Percentiles rank a stretch among this genome's conserved stretches.
phyloP scores from a whole-genome alignment of 2,797 vertebrate genomes.

The Cygnus olor region DNA sequence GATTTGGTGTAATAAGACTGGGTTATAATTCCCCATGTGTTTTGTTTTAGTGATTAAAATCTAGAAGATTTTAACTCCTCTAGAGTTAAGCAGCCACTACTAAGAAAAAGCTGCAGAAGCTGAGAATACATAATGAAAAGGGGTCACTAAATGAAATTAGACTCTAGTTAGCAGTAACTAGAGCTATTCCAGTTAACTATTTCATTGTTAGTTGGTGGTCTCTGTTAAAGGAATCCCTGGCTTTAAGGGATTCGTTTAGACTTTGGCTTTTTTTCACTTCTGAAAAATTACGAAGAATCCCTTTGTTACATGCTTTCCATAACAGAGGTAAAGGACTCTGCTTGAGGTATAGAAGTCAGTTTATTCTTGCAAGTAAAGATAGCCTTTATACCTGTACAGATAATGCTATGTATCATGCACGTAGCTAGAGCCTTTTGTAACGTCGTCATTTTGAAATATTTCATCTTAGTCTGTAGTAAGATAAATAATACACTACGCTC shows the following conservation, averaged over 20 bases:
- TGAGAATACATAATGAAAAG: neutral
- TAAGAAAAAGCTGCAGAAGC: neutral
- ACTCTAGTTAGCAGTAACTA: neutral
- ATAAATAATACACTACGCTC: neutral
- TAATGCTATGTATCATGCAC: neutral
- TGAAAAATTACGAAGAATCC: neutral
- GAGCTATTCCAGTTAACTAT: neutral
- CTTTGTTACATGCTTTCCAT: neutral
- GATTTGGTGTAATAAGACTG: neutral
- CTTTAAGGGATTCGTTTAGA: neutral
- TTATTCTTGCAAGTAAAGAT: neutral
- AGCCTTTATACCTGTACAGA: neutral
- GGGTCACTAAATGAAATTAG: neutral
- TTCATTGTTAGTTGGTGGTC: neutral
- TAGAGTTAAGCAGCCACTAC: neutral
- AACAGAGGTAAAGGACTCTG: neutral
- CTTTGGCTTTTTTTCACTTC: neutral
- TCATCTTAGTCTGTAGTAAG: neutral
- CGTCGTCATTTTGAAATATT: neutral
- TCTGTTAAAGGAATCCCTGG: neutral
- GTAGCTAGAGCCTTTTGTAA: neutral
- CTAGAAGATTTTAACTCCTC: neutral
- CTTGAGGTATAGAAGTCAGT: neutral
- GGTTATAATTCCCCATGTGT: accelerated
- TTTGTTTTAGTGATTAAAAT: neutral